phyloP scores from a whole-genome alignment of 2,888 invertebrate genomes.

The Endotricha flammealis region DNA sequence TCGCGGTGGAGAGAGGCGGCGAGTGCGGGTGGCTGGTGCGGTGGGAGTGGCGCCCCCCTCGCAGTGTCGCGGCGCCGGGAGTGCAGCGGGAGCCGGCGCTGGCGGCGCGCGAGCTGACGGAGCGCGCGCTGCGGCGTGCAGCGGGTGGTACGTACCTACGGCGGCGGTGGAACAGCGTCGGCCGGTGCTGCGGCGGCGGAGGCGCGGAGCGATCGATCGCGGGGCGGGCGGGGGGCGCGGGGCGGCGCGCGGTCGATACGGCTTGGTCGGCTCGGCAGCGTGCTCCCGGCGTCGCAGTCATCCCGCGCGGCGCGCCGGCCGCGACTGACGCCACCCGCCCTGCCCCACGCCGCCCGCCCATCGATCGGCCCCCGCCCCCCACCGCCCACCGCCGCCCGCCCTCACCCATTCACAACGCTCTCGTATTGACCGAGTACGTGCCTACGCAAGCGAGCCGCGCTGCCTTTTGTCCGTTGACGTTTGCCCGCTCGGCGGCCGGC shows the following conservation, averaged over 20 bases:
- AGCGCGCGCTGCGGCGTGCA: conserved; percentile 22
- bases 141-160: background rate
- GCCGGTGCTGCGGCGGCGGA: conserved; percentile 13
- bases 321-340: conserved; percentile 59
- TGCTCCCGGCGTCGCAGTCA: conserved; percentile 35
- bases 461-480: conserved; percentile 12
- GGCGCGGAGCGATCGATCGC: too few relatives aligned
- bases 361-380: conserved; percentile 24
- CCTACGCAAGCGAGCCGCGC: conserved; percentile 11
- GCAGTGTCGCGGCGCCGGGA: conserved; percentile 13
- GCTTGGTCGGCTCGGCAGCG: conserved; percentile 23
- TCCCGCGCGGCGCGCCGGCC: conserved; percentile 54
- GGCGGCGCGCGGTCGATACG: conserved; percentile 24
- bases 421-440: conserved; percentile 22
- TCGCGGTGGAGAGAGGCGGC: too few relatives aligned
- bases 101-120: conserved; percentile 12
- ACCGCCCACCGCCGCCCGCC: conserved; percentile 16
- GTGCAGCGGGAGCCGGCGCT: conserved; percentile 9
- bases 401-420: conserved; percentile 18
- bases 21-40: conserved; percentile 7
- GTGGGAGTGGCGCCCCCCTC: conserved; percentile 12
- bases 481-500: too few relatives aligned
- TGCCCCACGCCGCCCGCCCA: conserved; percentile 33
- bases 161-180: background rate
- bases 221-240: conserved; percentile 28